phyloP scores from a whole-genome alignment of 2,113 vertebrate genomes.

The Callipepla squamata region DNA sequence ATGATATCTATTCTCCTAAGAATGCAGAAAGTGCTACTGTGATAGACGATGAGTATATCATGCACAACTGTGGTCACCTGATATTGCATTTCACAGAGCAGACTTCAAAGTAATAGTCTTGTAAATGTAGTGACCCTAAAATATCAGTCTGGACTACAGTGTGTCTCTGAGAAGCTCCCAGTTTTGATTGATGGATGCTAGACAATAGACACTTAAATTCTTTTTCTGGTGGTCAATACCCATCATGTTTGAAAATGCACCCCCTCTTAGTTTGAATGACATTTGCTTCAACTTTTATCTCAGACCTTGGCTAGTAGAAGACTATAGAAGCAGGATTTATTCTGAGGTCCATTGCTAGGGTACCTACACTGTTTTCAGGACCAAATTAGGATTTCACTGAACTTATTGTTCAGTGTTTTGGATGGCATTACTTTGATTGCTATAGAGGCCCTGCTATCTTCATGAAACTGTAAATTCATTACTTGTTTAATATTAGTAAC shows the following conservation, averaged over 20 bases:
- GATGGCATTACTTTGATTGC: neutral
- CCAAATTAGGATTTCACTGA: neutral
- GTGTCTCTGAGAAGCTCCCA: neutral
- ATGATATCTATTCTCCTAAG: neutral
- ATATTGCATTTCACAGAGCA: neutral
- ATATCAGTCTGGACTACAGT: neutral
- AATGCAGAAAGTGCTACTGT: neutral
- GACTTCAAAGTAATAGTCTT: neutral
- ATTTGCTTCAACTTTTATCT: neutral
- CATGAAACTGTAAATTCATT: neutral
- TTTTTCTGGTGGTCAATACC: neutral
- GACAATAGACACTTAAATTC: neutral
- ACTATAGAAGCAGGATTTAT: neutral
- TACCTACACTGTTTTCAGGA: neutral
- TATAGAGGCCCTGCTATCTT: neutral
- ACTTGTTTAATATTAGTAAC: neutral
- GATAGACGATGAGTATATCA: neutral
- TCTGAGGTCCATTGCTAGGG: neutral
- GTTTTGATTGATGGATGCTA: neutral
- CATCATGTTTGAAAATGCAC: neutral
- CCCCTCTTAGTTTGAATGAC: neutral
- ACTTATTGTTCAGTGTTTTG: neutral
- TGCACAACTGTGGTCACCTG: neutral
- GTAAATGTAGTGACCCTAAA: neutral
- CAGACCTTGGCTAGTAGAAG: accelerated